Conservation (phyloP, 1,140 invertebrate genomes). For the Xylocopa sonorina region DNA sequence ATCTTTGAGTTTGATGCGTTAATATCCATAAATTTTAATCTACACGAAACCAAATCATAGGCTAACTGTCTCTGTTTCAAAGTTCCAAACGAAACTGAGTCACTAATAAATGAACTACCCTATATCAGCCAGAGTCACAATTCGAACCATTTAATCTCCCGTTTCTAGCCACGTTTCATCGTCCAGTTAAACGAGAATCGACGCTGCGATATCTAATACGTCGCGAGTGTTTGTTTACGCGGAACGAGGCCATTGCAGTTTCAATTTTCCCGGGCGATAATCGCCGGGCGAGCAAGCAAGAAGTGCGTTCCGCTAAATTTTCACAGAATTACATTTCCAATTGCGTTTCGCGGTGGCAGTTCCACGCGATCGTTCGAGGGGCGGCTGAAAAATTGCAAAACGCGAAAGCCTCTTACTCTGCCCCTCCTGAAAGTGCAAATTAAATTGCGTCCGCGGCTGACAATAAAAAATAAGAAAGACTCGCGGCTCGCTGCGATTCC, state of each 20-base stretch:
- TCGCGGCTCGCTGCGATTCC: neutral
- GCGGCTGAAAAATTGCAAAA: constrained; percentile 12
- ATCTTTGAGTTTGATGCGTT: too few relatives aligned
- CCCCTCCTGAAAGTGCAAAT: constrained; percentile 15
- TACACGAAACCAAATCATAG: neutral
- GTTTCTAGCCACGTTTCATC: neutral
- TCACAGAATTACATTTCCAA: neutral
- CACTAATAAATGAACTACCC: too few relatives aligned
- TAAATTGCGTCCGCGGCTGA: constrained; percentile 12
- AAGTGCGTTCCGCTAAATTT: neutral
- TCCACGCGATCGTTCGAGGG: neutral
- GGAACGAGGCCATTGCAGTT: neutral
- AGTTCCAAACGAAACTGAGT: too few relatives aligned
- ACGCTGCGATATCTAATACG: neutral
- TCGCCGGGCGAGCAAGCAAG: neutral
- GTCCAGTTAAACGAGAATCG: neutral
- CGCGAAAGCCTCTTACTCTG: constrained; percentile 1
- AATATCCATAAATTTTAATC: neutral
- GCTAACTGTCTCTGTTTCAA: too few relatives aligned
- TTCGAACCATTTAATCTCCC: neutral
- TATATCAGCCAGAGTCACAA: too few relatives aligned
- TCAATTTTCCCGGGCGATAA: neutral
- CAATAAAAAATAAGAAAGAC: neutral
- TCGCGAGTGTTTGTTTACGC: neutral
- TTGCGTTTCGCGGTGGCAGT: neutral